Conservation (phyloP, 2,888 invertebrate genomes). For the Parasteatoda lunata region DNA sequence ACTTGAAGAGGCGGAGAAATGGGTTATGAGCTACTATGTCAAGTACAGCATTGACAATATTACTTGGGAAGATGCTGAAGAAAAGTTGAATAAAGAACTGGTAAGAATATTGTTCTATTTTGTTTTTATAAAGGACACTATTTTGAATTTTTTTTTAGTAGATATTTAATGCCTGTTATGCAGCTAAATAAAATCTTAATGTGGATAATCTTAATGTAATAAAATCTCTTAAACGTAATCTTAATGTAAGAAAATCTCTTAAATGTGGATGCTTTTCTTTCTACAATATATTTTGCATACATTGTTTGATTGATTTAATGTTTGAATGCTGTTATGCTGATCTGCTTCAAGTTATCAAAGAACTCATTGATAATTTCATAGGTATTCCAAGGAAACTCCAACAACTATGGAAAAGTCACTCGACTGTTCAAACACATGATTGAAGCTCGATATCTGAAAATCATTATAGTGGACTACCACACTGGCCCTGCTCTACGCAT, state of each 20-base stretch:
- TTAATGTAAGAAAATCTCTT: too few species aligned
- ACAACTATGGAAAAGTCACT: slow-evolving; percentile 71
- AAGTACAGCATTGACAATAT: slow-evolving; percentile 73
- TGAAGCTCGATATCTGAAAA: slow-evolving; percentile 72
- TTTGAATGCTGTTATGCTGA: neutral
- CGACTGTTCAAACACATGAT: slow-evolving; percentile 73
- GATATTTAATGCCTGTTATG: too few species aligned
- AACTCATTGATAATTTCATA: slow-evolving; percentile 51
- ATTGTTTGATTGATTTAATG: neutral
- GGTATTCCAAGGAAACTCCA: slow-evolving; percentile 73
- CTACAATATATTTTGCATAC: neutral
- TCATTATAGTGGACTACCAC: slow-evolving; percentile 72
- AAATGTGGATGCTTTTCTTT: neutral
- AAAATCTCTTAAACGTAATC: too few species aligned
- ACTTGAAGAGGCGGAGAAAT: slow-evolving; percentile 69
- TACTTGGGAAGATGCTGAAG: slow-evolving; percentile 71
- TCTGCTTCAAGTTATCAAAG: neutral
- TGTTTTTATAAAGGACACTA: neutral
- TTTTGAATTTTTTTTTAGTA: neutral
- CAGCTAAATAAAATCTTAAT: too few species aligned
- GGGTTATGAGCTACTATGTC: slow-evolving; percentile 73
- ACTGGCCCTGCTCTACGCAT: slow-evolving; percentile 72
- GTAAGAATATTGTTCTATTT: slow-evolving; percentile 31
- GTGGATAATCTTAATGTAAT: too few species aligned
- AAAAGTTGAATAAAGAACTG: slow-evolving; percentile 46